phyloP scores from a whole-genome alignment of 2,113 vertebrate species.

The Charadrius vociferus region DNA sequence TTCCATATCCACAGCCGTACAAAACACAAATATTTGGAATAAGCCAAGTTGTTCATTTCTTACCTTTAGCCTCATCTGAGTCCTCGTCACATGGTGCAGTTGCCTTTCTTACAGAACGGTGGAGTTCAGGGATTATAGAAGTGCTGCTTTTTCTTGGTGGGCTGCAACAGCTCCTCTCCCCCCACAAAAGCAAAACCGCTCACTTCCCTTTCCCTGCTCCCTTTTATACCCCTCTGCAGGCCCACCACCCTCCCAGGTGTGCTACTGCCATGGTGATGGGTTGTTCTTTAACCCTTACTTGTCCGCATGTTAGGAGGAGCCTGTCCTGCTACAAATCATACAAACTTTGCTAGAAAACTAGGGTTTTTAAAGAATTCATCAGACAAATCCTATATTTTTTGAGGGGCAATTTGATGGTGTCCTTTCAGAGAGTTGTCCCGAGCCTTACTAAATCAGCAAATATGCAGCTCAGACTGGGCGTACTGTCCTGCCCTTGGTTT shows the following conservation, averaged over 20 bases:
- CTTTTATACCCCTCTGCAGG: background rate
- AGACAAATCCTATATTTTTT: background rate
- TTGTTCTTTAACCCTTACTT: background rate
- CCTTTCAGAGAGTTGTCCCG: background rate
- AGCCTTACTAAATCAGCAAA: background rate
- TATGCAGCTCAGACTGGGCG: rapidly evolving
- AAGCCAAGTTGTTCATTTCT: background rate
- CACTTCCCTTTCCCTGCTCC: background rate
- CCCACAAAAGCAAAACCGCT: background rate
- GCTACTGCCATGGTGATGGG: background rate
- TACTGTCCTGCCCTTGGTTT: background rate
- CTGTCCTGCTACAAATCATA: background rate
- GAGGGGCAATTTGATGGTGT: background rate
- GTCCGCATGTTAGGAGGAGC: background rate
- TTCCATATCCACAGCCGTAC: background rate
- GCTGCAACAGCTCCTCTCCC: background rate
- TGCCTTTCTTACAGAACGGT: rapidly evolving
- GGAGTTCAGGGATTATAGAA: background rate
- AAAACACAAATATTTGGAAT: background rate
- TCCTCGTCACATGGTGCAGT: background rate
- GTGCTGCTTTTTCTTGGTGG: background rate
- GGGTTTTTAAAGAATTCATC: background rate
- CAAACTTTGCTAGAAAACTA: background rate
- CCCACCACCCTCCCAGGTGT: background rate
- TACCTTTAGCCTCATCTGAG: background rate